Evolutionary conservation across 1,140 invertebrate genomes (phyloP), one percentile per base, ranked within the genome.

Genomic region (Pantala flavescens): DNA sequence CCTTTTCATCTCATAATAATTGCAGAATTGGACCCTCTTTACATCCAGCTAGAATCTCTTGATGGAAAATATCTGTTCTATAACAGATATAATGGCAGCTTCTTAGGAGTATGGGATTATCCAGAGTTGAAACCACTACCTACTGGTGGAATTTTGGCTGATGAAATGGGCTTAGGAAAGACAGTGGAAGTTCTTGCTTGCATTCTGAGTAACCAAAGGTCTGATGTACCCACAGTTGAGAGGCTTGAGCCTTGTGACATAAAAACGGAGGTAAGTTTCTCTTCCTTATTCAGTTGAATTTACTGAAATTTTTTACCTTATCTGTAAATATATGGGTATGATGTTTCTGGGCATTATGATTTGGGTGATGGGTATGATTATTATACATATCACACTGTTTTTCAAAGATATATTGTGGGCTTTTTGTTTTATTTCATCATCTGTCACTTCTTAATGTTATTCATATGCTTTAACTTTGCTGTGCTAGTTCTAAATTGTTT

Each of bases 131-230:
- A 79, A 14, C 3, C 75, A 0, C 63, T 83, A 28, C 82, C 83
- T 49, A 86, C 84, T n/a, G 91, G 92, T 73, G 92, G 92, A 9
- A 92, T 94, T 74, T 81, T 94, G 71, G 91, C 91, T 21, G 92
- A 94, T 83, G 92, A 94, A 83, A 94, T 94, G 92, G 92, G 92
- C 12, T 80, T 94, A 21, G 92, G 92, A 0, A 94, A 94, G 84
- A 93, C 92, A 0, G 88, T 94, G 7, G 92, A 94, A 82, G 86
- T 93, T 23, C 79, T 94, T 14, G 86, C 90, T 19, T 86, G 88
- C 74, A 86, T 93, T 77, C 79, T 93, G 70, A 78, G 84, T 3
- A 85, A 93, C 83, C 86, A 85, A 14, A 78, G 86, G 28, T 19
- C 19, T 19, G 49, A 63, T 63, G 14, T 63, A 63, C 49, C 49